Evolutionary conservation across 2,797 vertebrate species (phyloP).

Genomic region (Rhabdomys pumilio): DNA sequence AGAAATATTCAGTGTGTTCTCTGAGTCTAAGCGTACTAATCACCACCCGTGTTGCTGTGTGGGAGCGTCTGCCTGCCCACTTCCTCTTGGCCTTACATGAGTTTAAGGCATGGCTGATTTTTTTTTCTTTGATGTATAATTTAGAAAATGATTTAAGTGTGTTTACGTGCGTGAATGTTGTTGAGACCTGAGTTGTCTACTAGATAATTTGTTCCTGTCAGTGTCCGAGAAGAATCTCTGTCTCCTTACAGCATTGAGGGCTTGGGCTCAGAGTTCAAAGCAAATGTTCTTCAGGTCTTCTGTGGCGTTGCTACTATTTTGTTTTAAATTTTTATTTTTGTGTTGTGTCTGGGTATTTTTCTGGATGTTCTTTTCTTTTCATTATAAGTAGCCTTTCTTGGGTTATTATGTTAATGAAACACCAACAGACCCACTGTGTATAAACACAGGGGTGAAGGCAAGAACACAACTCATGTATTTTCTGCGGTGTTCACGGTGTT

Average conservation of each 20-base stretch:
- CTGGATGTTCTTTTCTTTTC: background rate
- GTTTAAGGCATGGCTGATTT: background rate
- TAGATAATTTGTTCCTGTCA: background rate
- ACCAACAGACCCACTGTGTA: background rate
- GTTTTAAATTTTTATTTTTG: background rate
- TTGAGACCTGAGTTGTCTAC: conserved; percentile 1
- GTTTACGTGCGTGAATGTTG: background rate
- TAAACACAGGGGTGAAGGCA: background rate
- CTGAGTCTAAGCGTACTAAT: conserved; percentile 59
- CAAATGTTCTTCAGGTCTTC: background rate
- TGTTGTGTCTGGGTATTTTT: too few relatives aligned
- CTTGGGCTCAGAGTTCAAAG: background rate
- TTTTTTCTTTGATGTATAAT: conserved; percentile 7
- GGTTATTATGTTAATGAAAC: background rate
- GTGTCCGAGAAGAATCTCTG: background rate
- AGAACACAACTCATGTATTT: background rate
- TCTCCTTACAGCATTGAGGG: background rate
- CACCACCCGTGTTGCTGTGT: background rate
- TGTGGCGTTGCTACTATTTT: conserved; percentile 5
- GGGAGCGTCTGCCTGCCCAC: background rate
- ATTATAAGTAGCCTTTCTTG: background rate
- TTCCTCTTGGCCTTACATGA: conserved; percentile 49
- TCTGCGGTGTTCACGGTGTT: background rate
- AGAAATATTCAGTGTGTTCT: conserved; percentile 39
- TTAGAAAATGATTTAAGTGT: conserved; percentile 40